phyloP scores from a whole-genome alignment of 2,888 invertebrate genomes.

The Netelia inedita region DNA sequence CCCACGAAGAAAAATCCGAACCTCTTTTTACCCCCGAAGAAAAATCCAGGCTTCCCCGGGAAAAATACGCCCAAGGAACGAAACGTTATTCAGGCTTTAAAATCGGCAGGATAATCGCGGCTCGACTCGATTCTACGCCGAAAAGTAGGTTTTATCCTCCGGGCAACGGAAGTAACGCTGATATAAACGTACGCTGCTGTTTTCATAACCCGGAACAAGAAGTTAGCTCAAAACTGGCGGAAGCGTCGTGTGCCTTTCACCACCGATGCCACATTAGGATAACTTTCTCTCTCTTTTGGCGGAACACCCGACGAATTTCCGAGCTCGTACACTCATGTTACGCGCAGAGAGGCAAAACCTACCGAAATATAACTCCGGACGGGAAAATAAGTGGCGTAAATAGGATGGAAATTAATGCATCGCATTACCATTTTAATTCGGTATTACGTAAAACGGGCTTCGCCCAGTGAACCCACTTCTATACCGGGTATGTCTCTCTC shows the following conservation, averaged over 20 bases:
- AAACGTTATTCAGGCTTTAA: neutral
- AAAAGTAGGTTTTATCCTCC: neutral
- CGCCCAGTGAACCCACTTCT: constrained; percentile 1
- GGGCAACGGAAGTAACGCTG: neutral
- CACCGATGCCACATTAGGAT: constrained; percentile 8
- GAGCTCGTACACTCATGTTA: neutral
- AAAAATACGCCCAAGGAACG: too few relatives aligned
- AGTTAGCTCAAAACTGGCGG: neutral
- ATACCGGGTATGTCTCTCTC: neutral
- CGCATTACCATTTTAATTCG: constrained; percentile 79
- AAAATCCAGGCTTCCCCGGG: too few relatives aligned
- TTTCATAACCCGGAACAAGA: constrained; percentile 18
- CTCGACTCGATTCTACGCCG: neutral
- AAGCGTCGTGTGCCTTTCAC: neutral
- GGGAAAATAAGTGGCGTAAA: constrained; percentile 69
- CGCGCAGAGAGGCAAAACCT: constrained; percentile 35
- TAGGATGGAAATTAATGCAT: constrained; percentile 77
- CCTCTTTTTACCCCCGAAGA: too few relatives aligned
- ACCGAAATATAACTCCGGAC: constrained; percentile 57
- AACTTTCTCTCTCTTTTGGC: neutral
- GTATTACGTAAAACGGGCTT: constrained; percentile 68
- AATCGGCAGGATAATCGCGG: neutral
- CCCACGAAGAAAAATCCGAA: too few relatives aligned
- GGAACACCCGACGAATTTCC: neutral
- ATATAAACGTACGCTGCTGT: constrained; percentile 4